Percentiles rank a stretch among this genome's conserved stretches.
Evolutionary conservation across 1,140 invertebrate species (phyloP).

Genomic region (Solenopsis fugax): DNA sequence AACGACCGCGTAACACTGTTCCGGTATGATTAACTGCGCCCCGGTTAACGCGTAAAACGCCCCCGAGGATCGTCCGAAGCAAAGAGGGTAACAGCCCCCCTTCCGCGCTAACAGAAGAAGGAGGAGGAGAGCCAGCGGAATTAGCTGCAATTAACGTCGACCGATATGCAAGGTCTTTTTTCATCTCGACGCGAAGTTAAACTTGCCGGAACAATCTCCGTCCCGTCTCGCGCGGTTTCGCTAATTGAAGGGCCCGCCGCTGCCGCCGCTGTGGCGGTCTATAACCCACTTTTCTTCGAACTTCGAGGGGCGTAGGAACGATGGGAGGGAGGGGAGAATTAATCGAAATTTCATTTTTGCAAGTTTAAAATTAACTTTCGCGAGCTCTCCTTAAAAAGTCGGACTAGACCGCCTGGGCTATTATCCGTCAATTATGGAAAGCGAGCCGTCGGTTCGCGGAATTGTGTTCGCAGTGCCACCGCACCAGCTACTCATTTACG

Average conservation of each 20-base stretch:
- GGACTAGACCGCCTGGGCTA: neutral
- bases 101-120: neutral
- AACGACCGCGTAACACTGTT: slow-evolving; percentile 31
- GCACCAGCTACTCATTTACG: slow-evolving; percentile 93
- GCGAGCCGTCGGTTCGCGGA: slow-evolving; percentile 28
- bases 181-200: slow-evolving; percentile 46
- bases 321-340: neutral
- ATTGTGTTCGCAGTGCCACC: slow-evolving; percentile 91
- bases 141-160: slow-evolving; percentile 42
- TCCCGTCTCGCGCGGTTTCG: slow-evolving; percentile 42
- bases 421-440: slow-evolving; percentile 56
- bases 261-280: neutral
- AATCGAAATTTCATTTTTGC: slow-evolving; percentile 63
- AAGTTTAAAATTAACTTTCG: slow-evolving; percentile 56
- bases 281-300: slow-evolving; percentile 40
- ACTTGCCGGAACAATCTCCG: slow-evolving; percentile 51
- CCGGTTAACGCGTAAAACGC: slow-evolving; percentile 33
- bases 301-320: neutral
- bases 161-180: slow-evolving; percentile 19
- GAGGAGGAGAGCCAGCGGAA: neutral
- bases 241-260: slow-evolving; percentile 56
- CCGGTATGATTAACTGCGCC: slow-evolving; percentile 32
- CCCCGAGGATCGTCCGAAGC: neutral
- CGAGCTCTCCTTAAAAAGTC: slow-evolving; percentile 46
- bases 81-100: too few relatives aligned